These are phyloP conservation scores for Pseudopodoces humilis DNA, from an alignment of 2,113 vertebrate genomes.

Conservation along the genomic window DNA sequence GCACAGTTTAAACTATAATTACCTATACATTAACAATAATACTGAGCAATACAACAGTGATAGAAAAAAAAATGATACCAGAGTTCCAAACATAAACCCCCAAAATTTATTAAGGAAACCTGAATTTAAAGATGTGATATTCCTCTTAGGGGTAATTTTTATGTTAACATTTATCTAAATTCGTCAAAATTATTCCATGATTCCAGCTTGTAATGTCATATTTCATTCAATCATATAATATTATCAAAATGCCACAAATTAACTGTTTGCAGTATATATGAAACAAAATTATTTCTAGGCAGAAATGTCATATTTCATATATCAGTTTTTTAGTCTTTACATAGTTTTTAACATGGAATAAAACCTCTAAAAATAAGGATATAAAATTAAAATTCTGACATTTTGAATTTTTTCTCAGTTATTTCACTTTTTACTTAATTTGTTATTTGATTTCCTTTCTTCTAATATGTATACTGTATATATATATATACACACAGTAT, in stretches of 20 bases:
- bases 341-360: neutral
- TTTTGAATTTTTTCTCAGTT: neutral
- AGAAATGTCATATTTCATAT: neutral
- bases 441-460: neutral
- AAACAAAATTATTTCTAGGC: neutral
- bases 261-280: neutral
- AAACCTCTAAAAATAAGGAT: neutral
- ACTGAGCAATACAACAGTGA: neutral
- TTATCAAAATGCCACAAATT: neutral
- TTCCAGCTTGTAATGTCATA: neutral
- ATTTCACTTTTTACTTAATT: neutral
- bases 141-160: neutral
- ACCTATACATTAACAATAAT: neutral
- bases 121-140: neutral
- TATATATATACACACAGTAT: too few relatives aligned
- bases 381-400: neutral
- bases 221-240: neutral
- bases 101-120: neutral
- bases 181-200: neutral
- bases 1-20: neutral
- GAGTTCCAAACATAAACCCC: neutral
- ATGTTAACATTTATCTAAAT: neutral
- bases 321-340: neutral
- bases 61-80: neutral
- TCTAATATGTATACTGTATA: neutral